Conservation (phyloP, 2,888 invertebrate genomes). For the Scrobipalpa costella region DNA sequence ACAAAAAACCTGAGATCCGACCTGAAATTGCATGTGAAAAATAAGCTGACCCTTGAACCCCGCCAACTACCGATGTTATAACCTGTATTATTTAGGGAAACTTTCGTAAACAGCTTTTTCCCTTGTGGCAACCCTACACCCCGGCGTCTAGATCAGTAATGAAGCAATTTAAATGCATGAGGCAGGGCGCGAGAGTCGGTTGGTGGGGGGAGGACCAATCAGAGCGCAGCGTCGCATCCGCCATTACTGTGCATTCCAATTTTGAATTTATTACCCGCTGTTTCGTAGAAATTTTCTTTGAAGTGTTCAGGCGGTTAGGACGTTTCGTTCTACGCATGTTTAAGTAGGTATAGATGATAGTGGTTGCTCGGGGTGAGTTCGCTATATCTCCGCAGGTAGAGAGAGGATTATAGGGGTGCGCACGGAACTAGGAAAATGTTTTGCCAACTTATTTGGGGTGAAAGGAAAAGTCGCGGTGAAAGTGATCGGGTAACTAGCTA, state of each 20-base stretch:
- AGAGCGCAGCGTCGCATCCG: conserved; percentile 47
- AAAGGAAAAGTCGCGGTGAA: conserved; percentile 75
- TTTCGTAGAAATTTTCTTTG: not conserved
- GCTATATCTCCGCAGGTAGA: conserved; percentile 79
- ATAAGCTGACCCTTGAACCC: not conserved
- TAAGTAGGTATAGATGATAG: conserved; percentile 77
- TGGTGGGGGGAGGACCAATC: conserved; percentile 66
- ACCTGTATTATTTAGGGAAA: conserved; percentile 40
- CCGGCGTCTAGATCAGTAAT: conserved; percentile 78
- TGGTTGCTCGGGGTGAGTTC: conserved; percentile 74
- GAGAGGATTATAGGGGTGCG: conserved; percentile 75
- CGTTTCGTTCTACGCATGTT: conserved; percentile 32
- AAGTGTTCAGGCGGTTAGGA: conserved; percentile 29
- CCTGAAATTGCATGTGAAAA: too few species aligned
- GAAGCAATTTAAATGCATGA: conserved; percentile 83
- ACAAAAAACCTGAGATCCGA: too few species aligned
- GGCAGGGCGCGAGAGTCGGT: conserved; percentile 77
- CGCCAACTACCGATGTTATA: conserved; percentile 13
- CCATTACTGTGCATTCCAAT: conserved; percentile 34
- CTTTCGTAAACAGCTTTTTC: conserved; percentile 48
- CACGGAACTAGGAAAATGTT: conserved; percentile 75
- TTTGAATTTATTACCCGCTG: not conserved
- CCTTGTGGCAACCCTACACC: conserved; percentile 72
- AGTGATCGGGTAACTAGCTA: conserved; percentile 53
- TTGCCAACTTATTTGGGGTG: conserved; percentile 75